Percentiles rank a stretch among this genome's conserved stretches.
These are phyloP conservation scores for Arothron firmamentum DNA, from an alignment of 2,113 vertebrate genomes.

Conservation along the genomic window DNA sequence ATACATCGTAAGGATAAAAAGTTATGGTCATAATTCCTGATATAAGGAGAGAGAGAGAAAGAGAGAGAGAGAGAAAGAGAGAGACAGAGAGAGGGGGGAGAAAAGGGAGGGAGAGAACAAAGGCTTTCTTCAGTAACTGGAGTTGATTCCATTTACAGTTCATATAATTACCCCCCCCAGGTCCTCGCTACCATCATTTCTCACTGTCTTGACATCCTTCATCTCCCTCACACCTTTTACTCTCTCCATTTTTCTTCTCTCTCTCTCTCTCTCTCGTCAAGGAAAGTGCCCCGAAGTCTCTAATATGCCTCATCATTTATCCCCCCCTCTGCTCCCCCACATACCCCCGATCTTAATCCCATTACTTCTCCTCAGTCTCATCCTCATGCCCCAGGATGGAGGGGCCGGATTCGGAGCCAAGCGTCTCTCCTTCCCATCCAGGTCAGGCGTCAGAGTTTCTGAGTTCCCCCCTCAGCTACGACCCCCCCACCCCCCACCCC, in stretches of 20 bases:
- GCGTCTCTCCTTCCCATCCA: neutral
- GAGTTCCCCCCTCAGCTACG: conserved; percentile 28
- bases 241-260: conserved; percentile 47
- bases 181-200: conserved; percentile 44
- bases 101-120: conserved; percentile 37
- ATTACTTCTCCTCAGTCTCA: conserved; percentile 34
- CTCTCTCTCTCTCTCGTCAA: conserved; percentile 34
- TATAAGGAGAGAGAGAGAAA: conserved; percentile 53
- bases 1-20: conserved; percentile 76
- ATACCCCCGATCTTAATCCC: conserved; percentile 55
- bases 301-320: conserved; percentile 48
- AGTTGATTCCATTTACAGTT: conserved; percentile 69
- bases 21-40: conserved; percentile 79
- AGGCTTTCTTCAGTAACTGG: conserved; percentile 68
- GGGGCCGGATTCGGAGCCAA: neutral
- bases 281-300: conserved; percentile 54
- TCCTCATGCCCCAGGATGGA: conserved; percentile 27
- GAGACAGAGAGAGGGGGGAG: conserved; percentile 30
- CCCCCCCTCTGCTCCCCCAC: neutral
- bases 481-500: conserved; percentile 23
- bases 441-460: conserved; percentile 32
- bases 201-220: conserved; percentile 50
- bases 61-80: conserved; percentile 22
- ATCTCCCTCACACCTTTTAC: conserved; percentile 57
- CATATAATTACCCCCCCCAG: conserved; percentile 60